Percentiles rank a stretch among this genome's conserved stretches.
phyloP scores from a whole-genome alignment of 1,140 invertebrate genomes.

The Eriosoma lanigerum region DNA sequence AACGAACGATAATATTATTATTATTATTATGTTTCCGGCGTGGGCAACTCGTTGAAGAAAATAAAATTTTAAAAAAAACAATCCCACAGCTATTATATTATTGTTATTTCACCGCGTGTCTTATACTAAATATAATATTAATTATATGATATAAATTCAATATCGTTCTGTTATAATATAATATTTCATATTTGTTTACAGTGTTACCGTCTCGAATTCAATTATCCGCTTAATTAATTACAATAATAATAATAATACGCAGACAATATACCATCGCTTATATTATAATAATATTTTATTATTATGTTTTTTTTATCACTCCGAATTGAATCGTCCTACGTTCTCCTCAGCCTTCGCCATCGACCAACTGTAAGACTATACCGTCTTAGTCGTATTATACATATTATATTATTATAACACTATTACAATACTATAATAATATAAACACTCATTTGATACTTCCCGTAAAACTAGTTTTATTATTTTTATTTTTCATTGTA shows the following conservation, averaged over 20 bases:
- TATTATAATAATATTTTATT: too few species aligned
- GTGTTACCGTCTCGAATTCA: not conserved
- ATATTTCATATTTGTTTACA: not conserved
- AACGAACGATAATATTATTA: too few species aligned
- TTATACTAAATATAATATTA: not conserved
- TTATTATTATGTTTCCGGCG: not conserved
- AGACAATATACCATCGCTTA: not conserved
- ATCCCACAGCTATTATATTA: not conserved
- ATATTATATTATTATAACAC: not conserved
- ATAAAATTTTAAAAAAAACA: too few species aligned
- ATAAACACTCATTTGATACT: conserved; percentile 10
- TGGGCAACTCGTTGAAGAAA: not conserved
- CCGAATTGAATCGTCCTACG: not conserved
- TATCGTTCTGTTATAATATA: not conserved
- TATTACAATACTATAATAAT: too few species aligned
- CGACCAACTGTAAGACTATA: not conserved
- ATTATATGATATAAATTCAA: not conserved
- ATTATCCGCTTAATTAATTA: conserved; percentile 1
- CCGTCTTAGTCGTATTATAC: not conserved
- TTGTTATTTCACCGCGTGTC: not conserved
- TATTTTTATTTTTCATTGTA: not conserved
- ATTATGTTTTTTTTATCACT: not conserved
- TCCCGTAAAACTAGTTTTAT: conserved; percentile 30
- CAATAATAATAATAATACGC: not conserved
- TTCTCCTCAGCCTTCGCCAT: not conserved